A percentile compares a stretch with the other conserved stretches of the same genome.
Evolutionary conservation across 2,113 vertebrate genomes (phyloP).

Genomic region (Chunga burmeisteri): DNA sequence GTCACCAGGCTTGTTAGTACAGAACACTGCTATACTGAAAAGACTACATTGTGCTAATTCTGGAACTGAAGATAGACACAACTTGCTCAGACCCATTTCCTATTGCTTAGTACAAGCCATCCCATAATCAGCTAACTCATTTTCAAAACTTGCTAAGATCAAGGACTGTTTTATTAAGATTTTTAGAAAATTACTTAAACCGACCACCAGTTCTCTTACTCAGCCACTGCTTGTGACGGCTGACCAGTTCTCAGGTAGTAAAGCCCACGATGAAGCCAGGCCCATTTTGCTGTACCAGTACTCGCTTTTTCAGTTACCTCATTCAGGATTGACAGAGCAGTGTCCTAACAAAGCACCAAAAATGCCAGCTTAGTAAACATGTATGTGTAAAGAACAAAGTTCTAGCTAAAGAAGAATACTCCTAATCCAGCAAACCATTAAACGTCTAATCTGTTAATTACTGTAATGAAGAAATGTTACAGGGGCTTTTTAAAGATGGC

Average conservation of each 20-base stretch:
- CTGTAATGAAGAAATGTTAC: neutral
- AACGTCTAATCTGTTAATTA: neutral
- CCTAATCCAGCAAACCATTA: neutral
- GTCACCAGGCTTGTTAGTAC: neutral
- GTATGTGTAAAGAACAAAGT: neutral
- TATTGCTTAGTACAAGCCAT: neutral
- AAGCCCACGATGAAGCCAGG: constrained; percentile 92
- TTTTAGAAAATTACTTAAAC: neutral
- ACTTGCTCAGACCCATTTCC: neutral
- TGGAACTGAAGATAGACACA: neutral
- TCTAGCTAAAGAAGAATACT: neutral
- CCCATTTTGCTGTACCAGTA: constrained; percentile 92
- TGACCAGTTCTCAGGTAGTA: constrained; percentile 87
- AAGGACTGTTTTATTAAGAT: neutral
- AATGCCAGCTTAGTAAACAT: neutral
- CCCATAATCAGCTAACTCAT: neutral
- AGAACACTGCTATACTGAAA: neutral
- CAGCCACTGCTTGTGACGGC: constrained; percentile 84
- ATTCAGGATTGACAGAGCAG: constrained; percentile 85
- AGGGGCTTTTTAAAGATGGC: neutral
- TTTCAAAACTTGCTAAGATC: neutral
- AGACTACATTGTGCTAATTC: neutral
- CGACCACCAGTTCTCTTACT: constrained; percentile 78
- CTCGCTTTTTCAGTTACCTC: constrained; percentile 85
- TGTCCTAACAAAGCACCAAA: constrained; percentile 75